Conservation (phyloP, 1,140 invertebrate genomes). For the Solenopsis fugax region DNA sequence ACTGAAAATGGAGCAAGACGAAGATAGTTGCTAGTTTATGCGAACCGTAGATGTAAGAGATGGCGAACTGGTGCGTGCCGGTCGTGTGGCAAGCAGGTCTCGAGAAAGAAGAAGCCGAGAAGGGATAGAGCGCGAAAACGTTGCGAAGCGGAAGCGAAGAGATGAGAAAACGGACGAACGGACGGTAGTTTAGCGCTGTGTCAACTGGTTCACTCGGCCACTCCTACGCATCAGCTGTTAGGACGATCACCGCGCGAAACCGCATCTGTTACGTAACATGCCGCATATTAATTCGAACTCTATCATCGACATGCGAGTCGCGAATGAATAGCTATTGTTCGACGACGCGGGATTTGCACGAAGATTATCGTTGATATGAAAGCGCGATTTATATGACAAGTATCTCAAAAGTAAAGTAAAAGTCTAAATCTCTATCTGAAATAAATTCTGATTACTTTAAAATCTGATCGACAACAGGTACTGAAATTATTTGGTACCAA, state of each 20-base stretch:
- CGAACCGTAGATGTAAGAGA: conserved; percentile 44
- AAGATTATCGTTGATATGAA: neutral
- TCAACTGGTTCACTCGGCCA: conserved; percentile 77
- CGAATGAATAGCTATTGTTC: conserved; percentile 16
- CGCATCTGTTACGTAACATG: conserved; percentile 70
- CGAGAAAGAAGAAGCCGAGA: conserved; percentile 39
- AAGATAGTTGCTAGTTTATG: conserved; percentile 38
- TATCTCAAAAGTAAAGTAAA: neutral
- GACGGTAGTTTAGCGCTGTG: conserved; percentile 71
- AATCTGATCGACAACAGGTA: neutral
- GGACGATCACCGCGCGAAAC: conserved; percentile 73
- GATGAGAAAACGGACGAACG: conserved; percentile 69
- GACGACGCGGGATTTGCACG: neutral
- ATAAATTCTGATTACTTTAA: neutral
- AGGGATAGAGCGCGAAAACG: conserved; percentile 54
- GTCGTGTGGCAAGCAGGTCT: conserved; percentile 71
- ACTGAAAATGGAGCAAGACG: neutral
- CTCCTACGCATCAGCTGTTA: conserved; percentile 79
- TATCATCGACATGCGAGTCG: neutral
- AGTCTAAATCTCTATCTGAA: neutral
- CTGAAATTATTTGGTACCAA: neutral
- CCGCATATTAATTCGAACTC: conserved; percentile 10
- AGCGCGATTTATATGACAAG: neutral
- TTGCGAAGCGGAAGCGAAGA: conserved; percentile 53
- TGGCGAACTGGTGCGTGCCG: conserved; percentile 75